phyloP scores from a whole-genome alignment of 2,113 vertebrate species.

The Willisornis vidua region DNA sequence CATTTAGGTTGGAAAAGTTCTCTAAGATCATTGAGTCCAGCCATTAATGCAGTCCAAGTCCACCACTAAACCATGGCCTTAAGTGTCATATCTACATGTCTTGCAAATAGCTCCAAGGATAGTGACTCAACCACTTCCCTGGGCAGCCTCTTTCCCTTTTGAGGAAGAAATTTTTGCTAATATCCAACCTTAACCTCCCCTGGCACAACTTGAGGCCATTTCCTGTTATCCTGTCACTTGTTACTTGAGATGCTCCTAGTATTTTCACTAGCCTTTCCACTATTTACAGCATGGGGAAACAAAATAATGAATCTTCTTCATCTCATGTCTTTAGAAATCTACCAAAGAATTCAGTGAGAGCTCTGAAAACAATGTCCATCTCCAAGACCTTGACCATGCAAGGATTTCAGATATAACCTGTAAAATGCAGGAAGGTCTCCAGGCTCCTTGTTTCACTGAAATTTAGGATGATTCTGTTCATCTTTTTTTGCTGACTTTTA shows the following conservation, averaged over 20 bases:
- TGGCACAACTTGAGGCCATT: background rate
- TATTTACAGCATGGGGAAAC: background rate
- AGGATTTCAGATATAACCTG: background rate
- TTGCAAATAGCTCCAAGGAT: background rate
- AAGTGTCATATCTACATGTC: background rate
- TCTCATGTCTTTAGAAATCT: background rate
- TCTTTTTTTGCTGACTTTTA: background rate
- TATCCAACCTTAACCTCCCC: background rate
- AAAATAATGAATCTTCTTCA: background rate
- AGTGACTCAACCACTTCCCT: background rate
- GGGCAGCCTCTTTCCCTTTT: background rate
- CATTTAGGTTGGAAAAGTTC: background rate
- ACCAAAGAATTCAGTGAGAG: background rate
- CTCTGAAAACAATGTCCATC: background rate
- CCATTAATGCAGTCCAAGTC: background rate
- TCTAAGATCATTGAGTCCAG: background rate
- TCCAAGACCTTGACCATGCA: background rate
- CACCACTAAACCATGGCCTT: background rate
- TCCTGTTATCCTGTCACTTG: background rate
- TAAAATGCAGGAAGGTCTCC: background rate
- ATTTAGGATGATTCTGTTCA: background rate
- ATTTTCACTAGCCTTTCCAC: background rate
- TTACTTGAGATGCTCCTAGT: background rate
- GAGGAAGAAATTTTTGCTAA: background rate
- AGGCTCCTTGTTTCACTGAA: background rate